Percentiles rank a stretch among this genome's conserved stretches.
Conservation (phyloP, 2,888 invertebrate genomes). For the Andrena fulva region DNA sequence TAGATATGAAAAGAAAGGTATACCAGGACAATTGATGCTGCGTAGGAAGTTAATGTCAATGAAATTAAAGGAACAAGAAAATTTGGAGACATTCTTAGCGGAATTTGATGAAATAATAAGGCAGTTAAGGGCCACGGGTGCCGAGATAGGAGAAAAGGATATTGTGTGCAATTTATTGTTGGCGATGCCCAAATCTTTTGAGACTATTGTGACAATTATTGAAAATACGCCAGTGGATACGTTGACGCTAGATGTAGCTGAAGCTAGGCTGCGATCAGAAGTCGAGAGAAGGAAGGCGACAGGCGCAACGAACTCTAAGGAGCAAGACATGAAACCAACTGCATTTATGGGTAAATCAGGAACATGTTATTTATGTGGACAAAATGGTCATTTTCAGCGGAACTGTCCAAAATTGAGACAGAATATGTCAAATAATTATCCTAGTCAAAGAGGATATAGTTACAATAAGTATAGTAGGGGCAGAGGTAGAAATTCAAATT, state of each 20-base stretch:
- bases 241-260: not conserved
- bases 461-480: not conserved
- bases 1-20: constrained; percentile 11
- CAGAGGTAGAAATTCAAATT: not conserved
- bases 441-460: not conserved
- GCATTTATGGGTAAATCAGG: not conserved
- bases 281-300: not conserved
- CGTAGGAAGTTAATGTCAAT: constrained; percentile 3
- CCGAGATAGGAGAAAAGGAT: constrained; percentile 2
- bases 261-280: not conserved
- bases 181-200: constrained; percentile 20
- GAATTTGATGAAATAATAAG: constrained; percentile 14
- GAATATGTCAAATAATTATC: not conserved
- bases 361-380: constrained; percentile 8
- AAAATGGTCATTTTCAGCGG: not conserved
- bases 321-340: not conserved
- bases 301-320: not conserved
- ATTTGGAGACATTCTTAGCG: not conserved
- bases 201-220: not conserved
- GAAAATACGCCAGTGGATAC: constrained; percentile 7
- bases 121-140: not conserved
- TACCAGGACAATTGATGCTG: constrained; percentile 20
- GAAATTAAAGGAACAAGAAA: not conserved
- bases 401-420: not conserved
- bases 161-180: constrained; percentile 14